Conservation (phyloP, 2,797 vertebrate species). For the Acipenser transmontanus region DNA sequence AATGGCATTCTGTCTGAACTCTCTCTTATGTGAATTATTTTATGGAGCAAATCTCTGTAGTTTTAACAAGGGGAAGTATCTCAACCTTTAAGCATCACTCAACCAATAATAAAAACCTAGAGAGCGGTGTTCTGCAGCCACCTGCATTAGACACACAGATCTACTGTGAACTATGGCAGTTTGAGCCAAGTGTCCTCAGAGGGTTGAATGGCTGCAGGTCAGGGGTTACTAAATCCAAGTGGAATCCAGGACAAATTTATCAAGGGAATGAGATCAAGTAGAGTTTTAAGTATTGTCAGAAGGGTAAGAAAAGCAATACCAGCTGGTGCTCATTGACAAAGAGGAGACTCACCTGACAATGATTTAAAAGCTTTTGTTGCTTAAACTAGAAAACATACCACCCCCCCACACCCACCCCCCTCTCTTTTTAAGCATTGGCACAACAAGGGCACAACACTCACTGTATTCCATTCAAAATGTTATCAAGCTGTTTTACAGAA, state of each 20-base stretch:
- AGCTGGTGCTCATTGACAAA: constrained; percentile 44
- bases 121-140: constrained; percentile 34
- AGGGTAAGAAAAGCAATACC: constrained; percentile 59
- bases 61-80: constrained; percentile 17
- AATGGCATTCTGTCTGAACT: constrained; percentile 19
- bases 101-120: constrained; percentile 6
- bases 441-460: too few relatives aligned
- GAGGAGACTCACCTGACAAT: constrained; percentile 58
- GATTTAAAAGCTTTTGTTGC: not conserved
- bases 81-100: constrained; percentile 12
- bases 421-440: too few relatives aligned
- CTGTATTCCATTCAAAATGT: too few relatives aligned
- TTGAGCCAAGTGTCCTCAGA: constrained; percentile 56
- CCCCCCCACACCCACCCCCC: too few relatives aligned
- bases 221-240: constrained; percentile 60
- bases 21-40: constrained; percentile 23
- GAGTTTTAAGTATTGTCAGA: constrained; percentile 70
- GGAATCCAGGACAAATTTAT: constrained; percentile 65
- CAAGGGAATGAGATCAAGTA: constrained; percentile 63
- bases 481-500: too few relatives aligned
- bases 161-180: constrained; percentile 32
- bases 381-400: too few relatives aligned
- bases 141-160: constrained; percentile 31
- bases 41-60: constrained; percentile 23
- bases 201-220: constrained; percentile 46